Conservation (phyloP, 2,113 vertebrate genomes). For the Macaca nemestrina region DNA sequence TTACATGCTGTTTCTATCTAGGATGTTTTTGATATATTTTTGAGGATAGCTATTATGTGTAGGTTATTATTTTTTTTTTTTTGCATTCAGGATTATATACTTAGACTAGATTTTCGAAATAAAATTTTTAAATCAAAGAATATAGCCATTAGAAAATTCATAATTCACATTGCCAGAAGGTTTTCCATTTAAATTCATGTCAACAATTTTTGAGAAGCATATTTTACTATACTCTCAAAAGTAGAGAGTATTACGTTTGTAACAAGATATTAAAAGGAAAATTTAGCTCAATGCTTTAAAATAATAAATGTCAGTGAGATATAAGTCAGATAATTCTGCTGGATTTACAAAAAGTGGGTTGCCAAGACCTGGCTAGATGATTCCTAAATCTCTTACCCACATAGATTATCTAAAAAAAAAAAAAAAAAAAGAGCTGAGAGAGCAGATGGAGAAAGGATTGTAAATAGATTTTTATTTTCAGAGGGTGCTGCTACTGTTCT, state of each 20-base stretch:
- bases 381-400: neutral
- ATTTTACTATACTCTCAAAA: neutral
- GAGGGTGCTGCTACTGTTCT: neutral
- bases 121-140: neutral
- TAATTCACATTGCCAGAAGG: neutral
- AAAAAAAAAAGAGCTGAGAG: neutral
- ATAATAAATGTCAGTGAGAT: constrained; percentile 10
- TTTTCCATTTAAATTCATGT: constrained; percentile 9
- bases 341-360: neutral
- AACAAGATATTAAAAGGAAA: constrained; percentile 30
- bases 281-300: constrained; percentile 23
- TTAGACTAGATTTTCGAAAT: neutral
- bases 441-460: neutral
- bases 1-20: neutral
- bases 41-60: neutral
- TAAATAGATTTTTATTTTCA: neutral
- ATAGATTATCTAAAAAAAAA: neutral
- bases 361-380: neutral
- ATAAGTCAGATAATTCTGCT: neutral
- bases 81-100: neutral
- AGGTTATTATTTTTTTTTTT: neutral
- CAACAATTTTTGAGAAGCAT: neutral
- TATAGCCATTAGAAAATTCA: neutral
- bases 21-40: neutral
- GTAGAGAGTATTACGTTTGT: neutral